These are phyloP conservation scores for Baccha elongata DNA, from an alignment of 2,888 invertebrate species.

Conservation along the genomic window DNA sequence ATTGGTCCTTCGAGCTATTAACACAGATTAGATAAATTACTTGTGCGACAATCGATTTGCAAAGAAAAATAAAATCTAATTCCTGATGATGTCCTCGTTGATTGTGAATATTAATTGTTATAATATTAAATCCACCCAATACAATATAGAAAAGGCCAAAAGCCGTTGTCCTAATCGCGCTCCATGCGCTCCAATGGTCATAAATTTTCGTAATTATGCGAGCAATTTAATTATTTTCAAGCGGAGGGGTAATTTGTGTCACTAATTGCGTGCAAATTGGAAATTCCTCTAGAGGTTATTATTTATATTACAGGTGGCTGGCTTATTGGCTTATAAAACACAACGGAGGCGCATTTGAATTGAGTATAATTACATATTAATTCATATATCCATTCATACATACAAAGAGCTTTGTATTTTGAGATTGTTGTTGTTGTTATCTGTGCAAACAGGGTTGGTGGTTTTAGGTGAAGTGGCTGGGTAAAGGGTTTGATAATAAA, in stretches of 20 bases:
- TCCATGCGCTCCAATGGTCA: conserved; percentile 39
- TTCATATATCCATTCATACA: conserved; percentile 24
- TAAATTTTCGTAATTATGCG: conserved; percentile 72
- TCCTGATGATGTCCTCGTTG: conserved; percentile 1
- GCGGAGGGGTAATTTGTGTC: conserved; percentile 78
- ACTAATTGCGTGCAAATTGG: conserved; percentile 81
- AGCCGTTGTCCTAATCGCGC: conserved; percentile 66
- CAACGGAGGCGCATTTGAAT: conserved; percentile 52
- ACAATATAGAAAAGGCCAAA: conserved; percentile 10
- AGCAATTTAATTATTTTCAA: conserved; percentile 72
- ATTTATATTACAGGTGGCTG: conserved; percentile 72
- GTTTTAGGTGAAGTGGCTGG: conserved; percentile 13
- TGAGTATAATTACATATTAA: conserved; percentile 65
- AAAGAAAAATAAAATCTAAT: conserved; percentile 10
- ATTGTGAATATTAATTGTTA: conserved; percentile 54
- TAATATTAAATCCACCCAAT: background rate
- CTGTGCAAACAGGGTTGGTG: conserved; percentile 11
- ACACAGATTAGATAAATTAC: conserved; percentile 59
- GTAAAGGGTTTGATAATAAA: conserved; percentile 59
- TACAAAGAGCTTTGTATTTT: background rate
- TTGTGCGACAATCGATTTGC: conserved; percentile 32
- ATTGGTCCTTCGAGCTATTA: conserved; percentile 57
- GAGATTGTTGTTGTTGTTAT: background rate
- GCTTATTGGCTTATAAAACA: conserved; percentile 50
- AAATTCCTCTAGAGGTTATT: conserved; percentile 74